Evolutionary conservation across 2,888 invertebrate genomes (phyloP).

Genomic region (Drosophila koepferae): DNA sequence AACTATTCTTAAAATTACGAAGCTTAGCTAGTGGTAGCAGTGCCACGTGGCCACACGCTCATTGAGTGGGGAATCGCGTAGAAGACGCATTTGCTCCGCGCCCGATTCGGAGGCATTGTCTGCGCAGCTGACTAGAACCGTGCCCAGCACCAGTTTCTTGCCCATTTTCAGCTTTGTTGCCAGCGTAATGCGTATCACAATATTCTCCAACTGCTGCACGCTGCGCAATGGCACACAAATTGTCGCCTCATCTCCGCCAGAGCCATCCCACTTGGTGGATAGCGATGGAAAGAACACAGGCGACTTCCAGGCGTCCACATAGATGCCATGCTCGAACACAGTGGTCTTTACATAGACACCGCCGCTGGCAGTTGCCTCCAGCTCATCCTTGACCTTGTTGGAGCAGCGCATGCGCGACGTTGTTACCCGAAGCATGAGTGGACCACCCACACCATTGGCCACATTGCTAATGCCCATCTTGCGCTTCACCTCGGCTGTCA

Average conservation of each 20-base stretch:
- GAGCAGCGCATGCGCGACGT: constrained; percentile 84
- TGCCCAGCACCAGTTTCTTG: constrained; percentile 84
- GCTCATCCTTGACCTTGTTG: constrained; percentile 84
- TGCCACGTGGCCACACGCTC: constrained; percentile 84
- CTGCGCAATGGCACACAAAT: constrained; percentile 79
- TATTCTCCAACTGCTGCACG: constrained; percentile 77
- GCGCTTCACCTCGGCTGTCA: constrained; percentile 82
- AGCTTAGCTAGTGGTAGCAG: constrained; percentile 76
- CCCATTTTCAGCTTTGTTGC: constrained; percentile 84
- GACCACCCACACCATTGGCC: constrained; percentile 43
- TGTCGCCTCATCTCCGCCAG: constrained; percentile 83
- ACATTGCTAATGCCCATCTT: constrained; percentile 81
- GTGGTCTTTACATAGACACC: constrained; percentile 92
- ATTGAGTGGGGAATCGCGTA: constrained; percentile 73
- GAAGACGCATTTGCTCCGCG: constrained; percentile 79
- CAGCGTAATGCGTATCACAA: constrained; percentile 82
- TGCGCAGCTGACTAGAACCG: constrained; percentile 75
- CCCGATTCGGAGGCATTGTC: constrained; percentile 61
- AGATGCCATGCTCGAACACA: constrained; percentile 89
- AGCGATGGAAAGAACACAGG: constrained; percentile 90
- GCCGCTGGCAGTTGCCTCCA: constrained; percentile 82
- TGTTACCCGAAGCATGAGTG: constrained; percentile 76
- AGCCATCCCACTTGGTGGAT: constrained; percentile 89
- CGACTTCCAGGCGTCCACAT: constrained; percentile 89
- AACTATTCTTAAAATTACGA: constrained; percentile 1